phyloP scores from a whole-genome alignment of 1,140 invertebrate genomes.

The Heliothis subflexa region DNA sequence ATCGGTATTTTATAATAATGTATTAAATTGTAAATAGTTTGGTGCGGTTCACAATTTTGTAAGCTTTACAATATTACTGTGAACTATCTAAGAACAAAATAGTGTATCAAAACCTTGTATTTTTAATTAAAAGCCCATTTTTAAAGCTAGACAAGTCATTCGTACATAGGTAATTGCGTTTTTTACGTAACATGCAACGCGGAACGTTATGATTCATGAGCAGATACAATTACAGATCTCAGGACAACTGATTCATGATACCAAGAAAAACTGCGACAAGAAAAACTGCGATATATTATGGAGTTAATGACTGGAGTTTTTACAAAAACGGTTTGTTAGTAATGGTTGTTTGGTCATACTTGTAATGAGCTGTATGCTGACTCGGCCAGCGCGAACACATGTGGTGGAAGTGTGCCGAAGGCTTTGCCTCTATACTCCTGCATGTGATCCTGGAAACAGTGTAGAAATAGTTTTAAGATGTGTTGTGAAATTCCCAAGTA shows the following conservation, averaged over 20 bases:
- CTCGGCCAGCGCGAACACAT: constrained; percentile 96
- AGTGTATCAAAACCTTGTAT: no score
- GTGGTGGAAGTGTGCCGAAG: constrained; percentile 93
- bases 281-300: neutral
- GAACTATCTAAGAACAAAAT: neutral
- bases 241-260: constrained; percentile 25
- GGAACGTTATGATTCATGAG: constrained; percentile 28
- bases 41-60: no score
- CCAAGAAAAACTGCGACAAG: constrained; percentile 24
- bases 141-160: neutral
- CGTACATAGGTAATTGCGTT: neutral
- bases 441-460: constrained; percentile 90
- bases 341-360: constrained; percentile 64
- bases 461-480: no score
- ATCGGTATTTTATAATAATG: no score
- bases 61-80: no score
- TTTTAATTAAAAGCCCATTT: no score
- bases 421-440: constrained; percentile 93
- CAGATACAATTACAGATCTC: constrained; percentile 17
- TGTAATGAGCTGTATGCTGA: constrained; percentile 93
- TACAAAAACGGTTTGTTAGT: neutral
- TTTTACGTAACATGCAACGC: neutral
- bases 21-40: no score
- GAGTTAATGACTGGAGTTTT: neutral
- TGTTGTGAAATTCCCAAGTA: no score